Base-by-base conservation (phyloP, 53 echinoderm and acorn worm genomes). In the Echinometra lucunter region DNA sequence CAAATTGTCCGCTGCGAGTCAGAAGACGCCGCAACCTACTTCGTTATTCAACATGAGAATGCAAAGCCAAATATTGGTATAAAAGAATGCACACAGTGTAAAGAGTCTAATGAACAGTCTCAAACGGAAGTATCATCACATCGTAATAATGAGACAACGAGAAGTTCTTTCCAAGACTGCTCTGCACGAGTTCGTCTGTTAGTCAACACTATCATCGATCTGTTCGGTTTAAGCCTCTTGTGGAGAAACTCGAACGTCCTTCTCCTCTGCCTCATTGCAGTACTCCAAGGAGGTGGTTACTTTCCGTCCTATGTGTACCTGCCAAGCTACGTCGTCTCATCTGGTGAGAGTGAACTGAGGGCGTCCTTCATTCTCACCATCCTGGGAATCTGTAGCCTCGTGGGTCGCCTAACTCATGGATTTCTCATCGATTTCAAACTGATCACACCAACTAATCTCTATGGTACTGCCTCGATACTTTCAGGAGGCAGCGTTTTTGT, bases 341-440 rank as follows among this genome's bases (percentile, higher is more conserved):
- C 93, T 6, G 93, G 93, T 25, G 53, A 74, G 57, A 81, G 80
- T 37, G 82, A 93, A 44, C 58, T 93, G 55, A 81, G 75, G 21
- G 58, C 93, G 30, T 78, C 93, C 35, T 93, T 57, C 25, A 93
- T 93, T 32, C 27, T 93, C 25, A 93, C 93, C 49, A 57, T 93
- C 38, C 4, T 78, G 6, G 93, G 93, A 23, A 18, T 37, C 1
- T 93, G 80, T 37, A 93, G 80, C 80, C 81, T 93, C 23, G 80
- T 93, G 37, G 93, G 78, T 55, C 53, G 93, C 2, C 35, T 93
- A 6, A 37, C 42, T 40, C 93, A 93, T 40, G 93, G 93, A 21
- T 93, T 93, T 58, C 81, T 93, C 4, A 57, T 93, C 58, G 93
- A 93, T 57, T 93, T 37, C 42, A 34, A 57, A 37, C 34, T 93